Base-by-base conservation (phyloP, 2,797 vertebrate genomes). In the Adrianichthys oophorus region DNA sequence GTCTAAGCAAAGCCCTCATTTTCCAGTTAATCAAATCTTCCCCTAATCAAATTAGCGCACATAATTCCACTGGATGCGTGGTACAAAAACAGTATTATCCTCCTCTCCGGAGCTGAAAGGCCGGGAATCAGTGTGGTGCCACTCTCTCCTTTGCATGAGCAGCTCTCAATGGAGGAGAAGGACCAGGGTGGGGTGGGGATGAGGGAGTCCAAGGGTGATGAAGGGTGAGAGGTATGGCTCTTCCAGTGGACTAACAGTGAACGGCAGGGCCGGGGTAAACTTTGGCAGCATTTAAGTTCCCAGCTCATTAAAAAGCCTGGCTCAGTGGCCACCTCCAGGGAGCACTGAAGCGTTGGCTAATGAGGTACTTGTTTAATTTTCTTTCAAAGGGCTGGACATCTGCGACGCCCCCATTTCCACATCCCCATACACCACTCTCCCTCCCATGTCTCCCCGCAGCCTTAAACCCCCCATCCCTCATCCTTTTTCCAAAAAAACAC, bases 11-110 rank as follows among this genome's bases (percentile, higher is more conserved):
- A 98, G 96, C 95, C 95, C 97, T 98, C 96, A 98, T 99, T 99
- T 98, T 98, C 97, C 96, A 98, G 96, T 96, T 99, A 98, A 99
- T 99, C 97, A 98, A 98, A 99, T 98, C 97, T 98, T 95, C 94
- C 95, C 95, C 95, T 99, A 99, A 99, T 99, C 97, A 98, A 99
- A 98, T 99, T 98, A 99, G 96, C 93, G 93, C 95, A 94, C 94
- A 97, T 98, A 98, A 98, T 98, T 99, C 96, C 96, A 95, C 95
- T 96, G 95, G 96, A 98, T 98, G 94, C 94, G 90, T 91, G 92
- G 94, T 95, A 97, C 96, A 96, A 94, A 97, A 98, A 96, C 93
- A 94, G 95, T 92, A 98, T 98, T 96, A 97, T 98, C 93, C 95
- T 93, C 93, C 95, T 91, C 92, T 93, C 85, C 73, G 91, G 94